Evolutionary conservation across 1,140 invertebrate species (phyloP), one percentile per base, ranked within the genome.

Genomic region (Diabrotica virgifera): DNA sequence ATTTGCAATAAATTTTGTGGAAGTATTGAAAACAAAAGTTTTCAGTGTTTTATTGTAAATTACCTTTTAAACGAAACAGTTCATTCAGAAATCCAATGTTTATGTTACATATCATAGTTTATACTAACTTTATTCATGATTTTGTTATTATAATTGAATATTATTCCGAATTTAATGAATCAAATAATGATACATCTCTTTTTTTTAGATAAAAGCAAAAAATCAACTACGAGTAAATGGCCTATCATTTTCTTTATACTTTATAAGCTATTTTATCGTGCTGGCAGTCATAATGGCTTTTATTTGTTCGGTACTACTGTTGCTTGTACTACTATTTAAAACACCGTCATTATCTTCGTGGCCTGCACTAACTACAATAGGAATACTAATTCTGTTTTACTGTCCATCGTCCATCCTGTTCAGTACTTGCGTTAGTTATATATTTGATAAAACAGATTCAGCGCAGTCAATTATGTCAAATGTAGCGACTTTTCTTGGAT

Each of bases 201-300:
- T 9, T 36, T 62, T 86, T 62, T 82, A 94, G 91, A 89, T 89
- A 61, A 90, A 90, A 80, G 87, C 90, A 2, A 90, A 91, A 78
- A 92, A 92, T 77, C 91, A 93, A 72, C 80, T 94, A 8, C 82
- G 92, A 35, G 89, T 94, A 24, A 92, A 94, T 77, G 92, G 93
- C 0, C 78, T 94, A 24, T 86, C 88, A 5, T 89, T 90, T 75
- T 81, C 82, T 55, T 83, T 92, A 78, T 95, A 95, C 76, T 94
- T 92, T 78, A 75, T 87, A 1, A 88, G 89, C 0, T 92, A 89
- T 72, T 91, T 92, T 73, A 83, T 88, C 11, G 84, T 91, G 5
- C 80, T 92, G 35, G 80, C 82, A n/a, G 83, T 83, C 53, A 83
- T 93, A 61, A 89, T 92, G 85, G 72, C 85, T 5, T 78, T 90